Evolutionary conservation across 1,140 invertebrate genomes (phyloP), one percentile per base, ranked within the genome.

Genomic region (Nylanderia fulva): DNA sequence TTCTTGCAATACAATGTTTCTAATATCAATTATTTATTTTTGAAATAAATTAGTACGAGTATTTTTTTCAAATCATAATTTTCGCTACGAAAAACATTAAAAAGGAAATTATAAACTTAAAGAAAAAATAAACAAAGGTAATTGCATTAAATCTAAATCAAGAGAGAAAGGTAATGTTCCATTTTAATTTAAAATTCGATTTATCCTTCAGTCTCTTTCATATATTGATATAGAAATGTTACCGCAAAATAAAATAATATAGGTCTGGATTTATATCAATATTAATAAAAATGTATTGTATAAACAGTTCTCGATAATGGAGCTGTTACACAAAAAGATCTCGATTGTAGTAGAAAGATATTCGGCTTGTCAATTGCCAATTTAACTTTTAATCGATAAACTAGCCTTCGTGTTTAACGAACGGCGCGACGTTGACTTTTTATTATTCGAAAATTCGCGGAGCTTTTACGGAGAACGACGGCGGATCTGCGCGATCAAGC

Each of bases 371-470:
- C 54, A n/a, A 33, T 15, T 60, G 52, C 33, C 21, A 24, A 8
- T 75, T 75, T 61, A 63, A 76, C 52, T 74, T 74, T 74, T 74
- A 63, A 24, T 63, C 74, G 39, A 76, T 76, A 76, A 61, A 76
- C 24, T 24, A 58, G 61, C 27, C 18, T 29, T 63, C 39, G 21
- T 29, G 36, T 76, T 76, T 76, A 42, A 27, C 58, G 5, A 63
- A 76, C 24, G 36, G 60, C 27, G 36, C 18, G 42, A 48, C 11
- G 24, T n/a, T 24, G 29, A 63, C 48, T 54, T 68, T 79, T 79
- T 68, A 66, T 33, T 18, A 48, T n/a, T 52, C 42, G 61, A 61
- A 36, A 68, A 68, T 79, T 68, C 36, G 13, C 9, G 3, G 18
- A 36, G 21, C 5, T 29, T 36, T 39, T 24, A 36, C 15, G 69